Conservation (phyloP, 2,888 invertebrate genomes). For the Sceliomorpha sp. region DNA sequence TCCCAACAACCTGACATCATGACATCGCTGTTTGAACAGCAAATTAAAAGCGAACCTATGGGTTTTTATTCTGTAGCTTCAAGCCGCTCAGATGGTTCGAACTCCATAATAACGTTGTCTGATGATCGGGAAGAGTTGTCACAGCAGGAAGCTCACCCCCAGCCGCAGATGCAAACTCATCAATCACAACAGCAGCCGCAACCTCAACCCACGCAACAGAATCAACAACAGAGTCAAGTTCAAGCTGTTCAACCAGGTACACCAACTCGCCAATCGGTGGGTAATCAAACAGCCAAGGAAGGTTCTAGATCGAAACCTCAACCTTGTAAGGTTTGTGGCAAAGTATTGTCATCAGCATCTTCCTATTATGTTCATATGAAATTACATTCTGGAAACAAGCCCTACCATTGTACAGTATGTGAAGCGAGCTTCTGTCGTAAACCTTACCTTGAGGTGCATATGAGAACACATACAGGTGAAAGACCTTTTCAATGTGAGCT, state of each 20-base stretch:
- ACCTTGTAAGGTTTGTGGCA: constrained; percentile 88
- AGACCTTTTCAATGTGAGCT: constrained; percentile 88
- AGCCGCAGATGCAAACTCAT: constrained; percentile 70
- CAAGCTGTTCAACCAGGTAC: constrained; percentile 24
- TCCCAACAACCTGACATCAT: constrained; percentile 73
- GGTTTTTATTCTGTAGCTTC: constrained; percentile 82
- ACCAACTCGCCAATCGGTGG: constrained; percentile 74
- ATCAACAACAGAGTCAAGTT: constrained; percentile 46
- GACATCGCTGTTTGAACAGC: constrained; percentile 85
- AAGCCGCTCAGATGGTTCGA: constrained; percentile 78
- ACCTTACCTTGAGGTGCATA: constrained; percentile 90
- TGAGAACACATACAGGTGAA: constrained; percentile 90
- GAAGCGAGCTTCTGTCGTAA: constrained; percentile 90
- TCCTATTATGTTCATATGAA: constrained; percentile 92
- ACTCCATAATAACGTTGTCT: constrained; percentile 78
- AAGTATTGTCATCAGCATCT: constrained; percentile 89
- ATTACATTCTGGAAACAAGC: constrained; percentile 89
- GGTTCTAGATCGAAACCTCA: constrained; percentile 86
- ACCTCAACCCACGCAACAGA: constrained; percentile 71
- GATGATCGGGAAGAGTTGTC: constrained; percentile 78
- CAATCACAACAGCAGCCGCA: constrained; percentile 79
- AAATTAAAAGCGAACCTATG: constrained; percentile 87
- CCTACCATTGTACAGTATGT: constrained; percentile 89
- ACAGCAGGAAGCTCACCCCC: constrained; percentile 78
- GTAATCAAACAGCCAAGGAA: constrained; percentile 75